phyloP scores from a whole-genome alignment of 1,140 invertebrate species.

The Palaemon carinicauda region DNA sequence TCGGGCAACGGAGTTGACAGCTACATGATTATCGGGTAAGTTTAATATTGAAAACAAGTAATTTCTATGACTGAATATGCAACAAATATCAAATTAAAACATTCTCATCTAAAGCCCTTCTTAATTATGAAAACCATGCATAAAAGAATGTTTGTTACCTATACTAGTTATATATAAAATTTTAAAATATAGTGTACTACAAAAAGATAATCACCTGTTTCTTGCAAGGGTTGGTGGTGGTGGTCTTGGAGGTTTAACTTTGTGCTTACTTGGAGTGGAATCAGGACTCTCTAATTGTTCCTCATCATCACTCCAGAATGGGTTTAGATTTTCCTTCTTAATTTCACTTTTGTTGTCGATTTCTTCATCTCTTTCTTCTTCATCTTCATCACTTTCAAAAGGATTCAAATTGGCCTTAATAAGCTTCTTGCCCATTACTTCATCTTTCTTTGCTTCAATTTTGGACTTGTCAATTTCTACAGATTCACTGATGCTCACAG shows the following conservation, averaged over 20 bases:
- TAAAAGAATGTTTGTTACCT: neutral
- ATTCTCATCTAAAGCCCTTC: too few species aligned
- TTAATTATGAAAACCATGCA: neutral
- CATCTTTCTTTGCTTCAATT: neutral
- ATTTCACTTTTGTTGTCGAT: neutral
- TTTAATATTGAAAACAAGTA: too few species aligned
- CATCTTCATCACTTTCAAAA: constrained; percentile 71
- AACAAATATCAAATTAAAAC: too few species aligned
- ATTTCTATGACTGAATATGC: too few species aligned
- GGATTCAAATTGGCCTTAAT: constrained; percentile 76
- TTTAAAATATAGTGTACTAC: too few species aligned
- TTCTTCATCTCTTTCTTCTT: constrained; percentile 47
- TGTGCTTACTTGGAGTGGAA: constrained; percentile 18
- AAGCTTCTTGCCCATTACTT: constrained; percentile 70
- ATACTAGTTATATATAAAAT: neutral
- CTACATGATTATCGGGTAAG: too few species aligned
- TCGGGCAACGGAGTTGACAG: too few species aligned
- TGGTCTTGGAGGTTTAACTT: constrained; percentile 58
- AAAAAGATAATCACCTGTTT: constrained; percentile 36
- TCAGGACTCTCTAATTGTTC: constrained; percentile 62
- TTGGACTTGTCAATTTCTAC: neutral
- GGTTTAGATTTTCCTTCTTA: constrained; percentile 68
- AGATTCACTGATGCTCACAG: neutral
- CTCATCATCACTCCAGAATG: constrained; percentile 75
- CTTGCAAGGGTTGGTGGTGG: constrained; percentile 56